Conservation (phyloP, 1,140 invertebrate genomes). For the Marisa cornuarietis region DNA sequence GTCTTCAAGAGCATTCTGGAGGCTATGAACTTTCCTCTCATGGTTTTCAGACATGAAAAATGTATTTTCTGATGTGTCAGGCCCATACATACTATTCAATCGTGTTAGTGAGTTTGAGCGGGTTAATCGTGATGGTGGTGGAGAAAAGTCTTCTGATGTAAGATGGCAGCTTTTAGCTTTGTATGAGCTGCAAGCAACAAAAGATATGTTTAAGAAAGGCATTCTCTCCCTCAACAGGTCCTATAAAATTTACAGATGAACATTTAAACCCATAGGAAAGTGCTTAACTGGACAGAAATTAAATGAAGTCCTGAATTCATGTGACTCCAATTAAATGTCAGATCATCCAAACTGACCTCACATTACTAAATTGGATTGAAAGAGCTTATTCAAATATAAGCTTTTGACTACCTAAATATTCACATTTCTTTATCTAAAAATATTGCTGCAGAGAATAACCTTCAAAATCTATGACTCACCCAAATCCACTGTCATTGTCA, state of each 20-base stretch:
- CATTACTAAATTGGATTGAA: not conserved
- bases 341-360: too few species aligned
- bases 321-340: too few species aligned
- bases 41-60: conserved; percentile 14
- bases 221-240: not conserved
- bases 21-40: conserved; percentile 35
- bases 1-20: conserved; percentile 52
- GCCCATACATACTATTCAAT: conserved; percentile 39
- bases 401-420: not conserved
- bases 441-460: not conserved
- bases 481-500: conserved; percentile 56
- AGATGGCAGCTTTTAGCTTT: conserved; percentile 33
- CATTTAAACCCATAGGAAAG: not conserved
- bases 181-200: conserved; percentile 40
- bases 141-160: conserved; percentile 34
- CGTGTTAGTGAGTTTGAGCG: conserved; percentile 47
- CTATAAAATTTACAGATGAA: not conserved
- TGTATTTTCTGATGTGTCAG: conserved; percentile 8
- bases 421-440: not conserved
- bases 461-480: conserved; percentile 28
- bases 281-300: not conserved
- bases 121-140: conserved; percentile 31
- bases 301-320: not conserved
- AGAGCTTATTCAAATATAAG: not conserved
- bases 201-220: not conserved